phyloP scores from a whole-genome alignment of 2,888 invertebrate species.

The Xylota sylvarum region DNA sequence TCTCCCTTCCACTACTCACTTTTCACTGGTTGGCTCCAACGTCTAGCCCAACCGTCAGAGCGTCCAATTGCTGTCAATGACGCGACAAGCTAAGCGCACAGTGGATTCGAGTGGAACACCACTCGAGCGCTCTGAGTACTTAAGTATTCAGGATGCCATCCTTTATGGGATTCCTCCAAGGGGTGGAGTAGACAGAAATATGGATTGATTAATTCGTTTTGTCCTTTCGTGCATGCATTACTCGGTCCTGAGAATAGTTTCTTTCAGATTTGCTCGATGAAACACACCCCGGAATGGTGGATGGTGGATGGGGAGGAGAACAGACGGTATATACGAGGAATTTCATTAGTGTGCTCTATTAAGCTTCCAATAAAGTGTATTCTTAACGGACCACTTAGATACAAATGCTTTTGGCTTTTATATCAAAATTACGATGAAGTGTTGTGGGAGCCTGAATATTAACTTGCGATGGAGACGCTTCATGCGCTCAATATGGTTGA shows the following conservation, averaged over 20 bases:
- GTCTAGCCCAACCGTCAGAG: conserved; percentile 19
- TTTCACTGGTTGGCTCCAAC: not conserved
- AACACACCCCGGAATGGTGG: not conserved
- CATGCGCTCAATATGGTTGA: conserved; percentile 48
- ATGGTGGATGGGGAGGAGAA: not conserved
- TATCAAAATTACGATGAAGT: conserved; percentile 38
- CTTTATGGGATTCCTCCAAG: conserved; percentile 33
- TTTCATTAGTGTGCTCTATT: conserved; percentile 73
- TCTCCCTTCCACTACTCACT: conserved; percentile 10
- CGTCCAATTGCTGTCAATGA: conserved; percentile 62
- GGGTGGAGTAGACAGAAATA: conserved; percentile 48
- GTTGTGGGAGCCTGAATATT: conserved; percentile 28
- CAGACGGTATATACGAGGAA: conserved; percentile 39
- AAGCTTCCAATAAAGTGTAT: conserved; percentile 68
- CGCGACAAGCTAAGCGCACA: conserved; percentile 61
- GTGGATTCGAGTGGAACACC: conserved; percentile 31
- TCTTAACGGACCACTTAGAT: conserved; percentile 65
- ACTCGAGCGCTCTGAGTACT: conserved; percentile 36
- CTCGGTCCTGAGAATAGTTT: conserved; percentile 17
- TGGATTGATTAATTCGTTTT: conserved; percentile 69
- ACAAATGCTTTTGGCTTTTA: conserved; percentile 50
- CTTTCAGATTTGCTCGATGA: conserved; percentile 3
- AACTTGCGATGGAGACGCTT: conserved; percentile 14
- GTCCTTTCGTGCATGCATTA: conserved; percentile 53
- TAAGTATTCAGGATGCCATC: conserved; percentile 45